Evolutionary conservation across 2,113 vertebrate species (phyloP).

Genomic region (Grammomys surdaster): DNA sequence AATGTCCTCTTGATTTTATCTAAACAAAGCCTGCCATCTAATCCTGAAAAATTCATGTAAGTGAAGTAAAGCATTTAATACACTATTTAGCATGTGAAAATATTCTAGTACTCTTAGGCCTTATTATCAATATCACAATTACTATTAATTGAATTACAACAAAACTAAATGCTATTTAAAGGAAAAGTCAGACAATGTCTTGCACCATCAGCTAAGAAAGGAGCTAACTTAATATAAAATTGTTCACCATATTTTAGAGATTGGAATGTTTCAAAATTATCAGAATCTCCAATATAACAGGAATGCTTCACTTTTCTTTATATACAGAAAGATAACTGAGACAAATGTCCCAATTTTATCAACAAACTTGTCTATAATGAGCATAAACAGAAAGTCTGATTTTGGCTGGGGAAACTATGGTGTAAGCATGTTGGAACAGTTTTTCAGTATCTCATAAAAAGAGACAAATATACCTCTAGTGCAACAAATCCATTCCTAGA

Average conservation of each 20-base stretch:
- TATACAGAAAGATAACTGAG: not conserved
- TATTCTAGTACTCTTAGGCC: not conserved
- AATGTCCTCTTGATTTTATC: not conserved
- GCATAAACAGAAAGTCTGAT: constrained; percentile 7
- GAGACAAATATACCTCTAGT: not conserved
- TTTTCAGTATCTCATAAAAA: constrained; percentile 47
- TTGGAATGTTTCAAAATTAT: not conserved
- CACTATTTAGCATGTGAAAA: not conserved
- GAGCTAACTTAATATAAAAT: constrained; percentile 16
- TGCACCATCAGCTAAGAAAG: not conserved
- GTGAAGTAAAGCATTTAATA: not conserved
- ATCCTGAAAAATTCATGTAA: not conserved
- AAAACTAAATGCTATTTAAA: not conserved
- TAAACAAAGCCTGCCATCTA: not conserved
- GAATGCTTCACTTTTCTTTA: constrained; percentile 5
- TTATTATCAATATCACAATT: not conserved
- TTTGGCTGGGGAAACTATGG: not conserved
- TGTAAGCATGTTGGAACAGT: constrained; percentile 47
- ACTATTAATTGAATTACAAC: not conserved
- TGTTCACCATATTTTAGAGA: not conserved
- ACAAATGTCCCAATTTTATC: constrained; percentile 17
- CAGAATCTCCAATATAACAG: not conserved
- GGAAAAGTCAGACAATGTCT: not conserved
- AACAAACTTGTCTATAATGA: not conserved
- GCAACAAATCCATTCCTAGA: constrained; percentile 16